Evolutionary conservation across 2,113 vertebrate genomes (phyloP).

Genomic region (Chaetops frenatus): DNA sequence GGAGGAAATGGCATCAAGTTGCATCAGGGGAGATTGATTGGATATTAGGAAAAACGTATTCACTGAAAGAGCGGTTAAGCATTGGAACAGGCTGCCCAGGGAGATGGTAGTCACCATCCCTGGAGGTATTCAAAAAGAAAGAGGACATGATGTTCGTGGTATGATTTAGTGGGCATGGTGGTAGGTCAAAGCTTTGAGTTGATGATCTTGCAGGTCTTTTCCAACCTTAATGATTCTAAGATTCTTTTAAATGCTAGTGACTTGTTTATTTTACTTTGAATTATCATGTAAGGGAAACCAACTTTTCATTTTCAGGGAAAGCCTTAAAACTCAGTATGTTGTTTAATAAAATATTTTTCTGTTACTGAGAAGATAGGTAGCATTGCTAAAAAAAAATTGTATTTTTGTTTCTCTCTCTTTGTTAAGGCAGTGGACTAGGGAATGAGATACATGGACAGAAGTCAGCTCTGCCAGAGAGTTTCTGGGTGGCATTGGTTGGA

Average conservation of each 20-base stretch:
- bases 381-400: background rate
- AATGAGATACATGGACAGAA: background rate
- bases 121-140: background rate
- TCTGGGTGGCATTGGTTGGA: background rate
- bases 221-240: background rate
- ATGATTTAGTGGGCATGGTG: background rate
- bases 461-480: background rate
- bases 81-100: background rate
- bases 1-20: too few species aligned
- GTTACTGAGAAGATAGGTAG: background rate
- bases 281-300: background rate
- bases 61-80: background rate
- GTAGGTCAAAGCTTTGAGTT: background rate
- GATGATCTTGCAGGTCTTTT: background rate
- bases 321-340: background rate
- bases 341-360: constrained; percentile 18
- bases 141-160: background rate
- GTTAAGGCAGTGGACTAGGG: background rate
- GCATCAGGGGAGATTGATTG: too few species aligned
- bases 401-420: background rate
- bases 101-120: background rate
- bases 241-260: background rate
- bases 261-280: background rate
- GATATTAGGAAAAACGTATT: too few species aligned
- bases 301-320: background rate